Evolutionary conservation across 2,888 invertebrate genomes (phyloP).

Genomic region (Tenthredo amoena): DNA sequence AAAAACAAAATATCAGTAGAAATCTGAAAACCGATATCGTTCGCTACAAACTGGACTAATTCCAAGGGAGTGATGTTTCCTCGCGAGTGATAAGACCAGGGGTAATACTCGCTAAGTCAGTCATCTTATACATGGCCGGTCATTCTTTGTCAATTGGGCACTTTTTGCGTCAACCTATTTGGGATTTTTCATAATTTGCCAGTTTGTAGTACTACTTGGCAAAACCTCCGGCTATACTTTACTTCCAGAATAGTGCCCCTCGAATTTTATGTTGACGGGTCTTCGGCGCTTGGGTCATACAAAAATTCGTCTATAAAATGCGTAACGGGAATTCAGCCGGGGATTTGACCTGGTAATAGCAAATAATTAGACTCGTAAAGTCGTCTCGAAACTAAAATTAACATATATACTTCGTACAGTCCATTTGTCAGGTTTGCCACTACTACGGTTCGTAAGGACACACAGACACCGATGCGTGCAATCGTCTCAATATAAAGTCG

Average conservation of each 20-base stretch:
- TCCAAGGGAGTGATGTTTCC: not conserved
- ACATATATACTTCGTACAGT: too few relatives aligned
- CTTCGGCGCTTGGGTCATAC: not conserved
- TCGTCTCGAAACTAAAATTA: not conserved
- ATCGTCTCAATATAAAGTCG: too few relatives aligned
- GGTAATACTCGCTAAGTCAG: not conserved
- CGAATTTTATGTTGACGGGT: not conserved
- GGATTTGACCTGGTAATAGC: not conserved
- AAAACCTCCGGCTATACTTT: not conserved
- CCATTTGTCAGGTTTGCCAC: not conserved
- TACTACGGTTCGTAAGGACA: not conserved
- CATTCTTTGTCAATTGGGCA: not conserved
- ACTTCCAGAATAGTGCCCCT: not conserved
- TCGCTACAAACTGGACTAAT: not conserved
- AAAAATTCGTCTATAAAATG: not conserved
- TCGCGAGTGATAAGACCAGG: not conserved
- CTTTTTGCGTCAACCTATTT: not conserved
- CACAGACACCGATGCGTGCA: too few relatives aligned
- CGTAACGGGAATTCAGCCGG: not conserved
- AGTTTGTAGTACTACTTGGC: not conserved
- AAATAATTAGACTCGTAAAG: not conserved
- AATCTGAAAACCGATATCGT: not conserved
- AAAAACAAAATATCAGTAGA: not conserved
- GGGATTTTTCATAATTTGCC: not conserved
- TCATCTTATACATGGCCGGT: not conserved